Conservation (phyloP, 2,797 vertebrate species). For the Sitta carolinensis region DNA sequence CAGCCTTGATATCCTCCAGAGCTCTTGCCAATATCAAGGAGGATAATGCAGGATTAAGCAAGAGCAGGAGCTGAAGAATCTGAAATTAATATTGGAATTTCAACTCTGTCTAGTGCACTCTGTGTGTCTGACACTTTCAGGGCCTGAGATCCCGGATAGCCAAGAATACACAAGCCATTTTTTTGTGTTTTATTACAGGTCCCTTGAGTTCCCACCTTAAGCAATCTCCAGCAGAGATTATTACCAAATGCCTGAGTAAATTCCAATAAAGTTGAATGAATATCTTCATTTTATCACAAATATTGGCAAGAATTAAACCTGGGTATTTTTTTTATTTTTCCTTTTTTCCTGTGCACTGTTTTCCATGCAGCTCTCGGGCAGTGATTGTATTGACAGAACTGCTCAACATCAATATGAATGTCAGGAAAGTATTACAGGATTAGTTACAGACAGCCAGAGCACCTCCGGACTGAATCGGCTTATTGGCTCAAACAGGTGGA, state of each 20-base stretch:
- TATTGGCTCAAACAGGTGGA: not conserved
- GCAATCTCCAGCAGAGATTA: not conserved
- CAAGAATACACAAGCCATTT: not conserved
- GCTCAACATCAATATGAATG: not conserved
- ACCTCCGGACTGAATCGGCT: not conserved
- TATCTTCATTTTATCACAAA: constrained; percentile 15
- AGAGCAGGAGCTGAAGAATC: not conserved
- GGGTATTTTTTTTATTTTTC: accelerated
- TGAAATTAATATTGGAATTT: not conserved
- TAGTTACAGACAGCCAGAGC: not conserved
- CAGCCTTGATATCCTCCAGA: not conserved
- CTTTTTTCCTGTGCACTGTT: not conserved
- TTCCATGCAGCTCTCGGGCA: not conserved
- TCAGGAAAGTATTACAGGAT: not conserved
- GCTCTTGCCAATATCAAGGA: not conserved
- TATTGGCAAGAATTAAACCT: not conserved
- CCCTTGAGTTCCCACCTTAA: not conserved
- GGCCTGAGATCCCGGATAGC: not conserved
- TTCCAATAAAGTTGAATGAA: not conserved
- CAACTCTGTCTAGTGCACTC: not conserved
- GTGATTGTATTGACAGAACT: not conserved
- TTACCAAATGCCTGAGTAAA: not conserved
- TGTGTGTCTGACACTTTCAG: not conserved
- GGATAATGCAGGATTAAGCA: not conserved
- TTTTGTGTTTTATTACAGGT: not conserved